These are phyloP conservation scores for Patiria pectinifera DNA, from an alignment of 53 echinoderm and acorn worm genomes.

Conservation along the genomic window DNA sequence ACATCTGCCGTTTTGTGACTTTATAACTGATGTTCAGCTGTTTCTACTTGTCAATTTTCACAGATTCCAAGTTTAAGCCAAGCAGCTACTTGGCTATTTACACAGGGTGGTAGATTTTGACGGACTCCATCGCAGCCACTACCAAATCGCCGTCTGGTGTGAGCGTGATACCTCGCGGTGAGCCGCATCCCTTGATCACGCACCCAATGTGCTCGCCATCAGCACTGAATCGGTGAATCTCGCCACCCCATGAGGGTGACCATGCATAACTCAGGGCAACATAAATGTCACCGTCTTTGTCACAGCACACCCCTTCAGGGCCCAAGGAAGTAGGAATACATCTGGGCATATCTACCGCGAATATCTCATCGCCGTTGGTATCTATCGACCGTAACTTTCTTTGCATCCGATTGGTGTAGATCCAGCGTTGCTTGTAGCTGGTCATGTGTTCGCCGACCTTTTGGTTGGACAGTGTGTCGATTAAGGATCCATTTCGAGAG, in stretches of 20 bases:
- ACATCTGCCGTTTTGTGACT: too few relatives aligned
- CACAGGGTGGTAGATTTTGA: background rate
- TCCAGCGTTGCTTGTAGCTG: slow-evolving; percentile 4
- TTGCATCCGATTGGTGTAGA: background rate
- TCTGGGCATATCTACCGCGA: background rate
- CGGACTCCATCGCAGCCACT: slow-evolving; percentile 4
- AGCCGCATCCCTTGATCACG: slow-evolving; percentile 15
- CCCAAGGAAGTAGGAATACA: background rate
- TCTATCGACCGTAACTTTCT: slow-evolving; percentile 12
- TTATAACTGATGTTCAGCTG: too few relatives aligned
- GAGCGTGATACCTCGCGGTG: slow-evolving; percentile 13
- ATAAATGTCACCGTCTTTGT: slow-evolving; percentile 13
- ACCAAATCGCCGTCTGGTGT: slow-evolving; percentile 12
- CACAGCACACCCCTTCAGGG: slow-evolving; percentile 8
- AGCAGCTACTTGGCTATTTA: background rate
- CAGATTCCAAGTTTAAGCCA: too few relatives aligned
- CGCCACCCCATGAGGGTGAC: background rate
- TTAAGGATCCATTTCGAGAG: background rate
- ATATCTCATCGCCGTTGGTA: background rate
- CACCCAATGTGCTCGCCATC: slow-evolving; percentile 30
- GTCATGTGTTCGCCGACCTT: background rate
- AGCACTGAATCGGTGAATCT: slow-evolving; percentile 20
- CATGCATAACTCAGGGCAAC: background rate
- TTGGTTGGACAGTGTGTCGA: background rate
- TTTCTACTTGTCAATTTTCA: too few relatives aligned